Base-by-base conservation (phyloP, 2,888 invertebrate species). In the Pherbina coryleti region DNA sequence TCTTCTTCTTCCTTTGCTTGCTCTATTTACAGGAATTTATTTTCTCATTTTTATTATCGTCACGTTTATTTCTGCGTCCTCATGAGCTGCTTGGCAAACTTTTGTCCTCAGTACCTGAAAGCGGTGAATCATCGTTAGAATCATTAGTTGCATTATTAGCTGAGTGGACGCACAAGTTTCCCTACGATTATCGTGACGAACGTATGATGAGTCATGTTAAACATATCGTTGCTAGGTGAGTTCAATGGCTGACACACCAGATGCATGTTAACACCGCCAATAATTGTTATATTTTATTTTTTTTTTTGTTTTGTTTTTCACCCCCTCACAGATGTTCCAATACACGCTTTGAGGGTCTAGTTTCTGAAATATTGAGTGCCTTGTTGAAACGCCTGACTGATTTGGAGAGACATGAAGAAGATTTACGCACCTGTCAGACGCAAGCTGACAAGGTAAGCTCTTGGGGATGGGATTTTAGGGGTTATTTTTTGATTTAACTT, bases 341-440 rank as follows among this genome's bases (percentile, higher is more conserved):
- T 84, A 89, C 90, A 83, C 85, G 86, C 85, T 86, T 90, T 84
- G 89, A 89, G 85, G 87, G 84, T 83, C 84, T 86, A 84, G 89
- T 90, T 84, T 90, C 90, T 81, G 87, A 89, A 88, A 86, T 88
- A 87, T 85, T 90, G 87, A 90, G 90, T 90, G 90, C 90, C 90
- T 90, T 90, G 89, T 88, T 90, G 85, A 89, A 89, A 85, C 89
- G 89, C 84, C 85, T 90, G 89, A 90, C 90, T 87, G 90, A 90
- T 86, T 88, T 90, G 86, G 89, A 90, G 84, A 86, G 85, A 85
- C 90, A 90, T 82, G 90, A 90, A 84, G 87, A 88, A 84, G 88
- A 90, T 84, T 84, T 90, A 81, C 88, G 90, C 83, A 88, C 90
- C 83, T 89, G 89, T 84, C 89, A 90, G 85, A 84, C 84, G 14